Evolutionary conservation across 2,888 invertebrate genomes (phyloP), one percentile per base, ranked within the genome.

Genomic region (Rhamphomyia laevipes): DNA sequence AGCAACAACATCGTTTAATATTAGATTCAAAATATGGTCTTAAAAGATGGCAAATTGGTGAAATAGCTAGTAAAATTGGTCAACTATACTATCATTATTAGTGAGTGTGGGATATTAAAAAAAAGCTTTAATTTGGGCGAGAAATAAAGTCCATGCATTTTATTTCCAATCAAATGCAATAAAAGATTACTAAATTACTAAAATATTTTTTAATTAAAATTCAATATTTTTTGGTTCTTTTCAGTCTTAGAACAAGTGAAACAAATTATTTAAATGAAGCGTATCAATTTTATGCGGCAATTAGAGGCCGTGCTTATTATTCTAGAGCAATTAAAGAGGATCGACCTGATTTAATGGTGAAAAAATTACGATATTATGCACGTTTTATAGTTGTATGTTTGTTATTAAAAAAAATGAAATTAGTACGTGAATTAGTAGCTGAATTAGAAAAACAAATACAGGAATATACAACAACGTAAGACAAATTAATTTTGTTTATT

Each of bases 41-140:
- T 61, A 95, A 96, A 66, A 75, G 96, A 59, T 96, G 96, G 95
- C 96, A 96, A 73, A 95, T 96, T 60, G 96, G 96, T 47, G 96
- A 96, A 74, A 94, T 96, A 57, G 96, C 95, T 45, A 95, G 94
- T 47, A 96, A 96, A 77, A 96, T 96, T 66, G 96, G 96, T 57
- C 96, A 96, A 73, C 82, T 96, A 30, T 96, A 96, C 73, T 96
- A 96, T 71, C 95, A 95, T 73, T 96, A 95, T 73, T 96, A 96
- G 91, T 92, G 74, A 84, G 88, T 35, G 13, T 35, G 35, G 13
- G 23, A 27, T 27, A 27, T 17, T 40, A 4, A 43, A 43, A 43
- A 21, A n/a, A 15, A 30, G 10, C 10, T 33, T 33, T 11, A 33
- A 33, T 33, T 13, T 11, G 13, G 13, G 13, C 13, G 33, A 33